These are phyloP conservation scores for Prinia subflava DNA, from an alignment of 2,113 vertebrate genomes.

Conservation along the genomic window DNA sequence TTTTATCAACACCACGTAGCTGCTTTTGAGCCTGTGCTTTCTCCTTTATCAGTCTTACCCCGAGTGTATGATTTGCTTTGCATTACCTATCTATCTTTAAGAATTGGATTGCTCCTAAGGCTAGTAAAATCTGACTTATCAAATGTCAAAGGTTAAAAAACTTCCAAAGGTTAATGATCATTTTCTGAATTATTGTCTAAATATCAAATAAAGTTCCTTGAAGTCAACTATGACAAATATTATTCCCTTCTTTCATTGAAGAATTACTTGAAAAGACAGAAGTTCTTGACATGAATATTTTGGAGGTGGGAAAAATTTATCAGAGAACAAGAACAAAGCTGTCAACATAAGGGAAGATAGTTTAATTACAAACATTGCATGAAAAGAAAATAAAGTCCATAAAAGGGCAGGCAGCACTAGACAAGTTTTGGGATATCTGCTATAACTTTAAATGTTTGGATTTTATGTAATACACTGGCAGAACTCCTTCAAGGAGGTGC, in stretches of 20 bases:
- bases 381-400: background rate
- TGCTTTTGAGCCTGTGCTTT: background rate
- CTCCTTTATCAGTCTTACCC: background rate
- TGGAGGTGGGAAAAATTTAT: background rate
- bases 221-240: background rate
- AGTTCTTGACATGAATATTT: background rate
- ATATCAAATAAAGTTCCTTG: background rate
- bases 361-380: background rate
- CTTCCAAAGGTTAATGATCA: background rate
- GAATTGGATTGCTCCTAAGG: background rate
- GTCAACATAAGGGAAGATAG: background rate
- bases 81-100: background rate
- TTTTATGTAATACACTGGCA: background rate
- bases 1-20: background rate
- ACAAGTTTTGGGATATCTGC: background rate
- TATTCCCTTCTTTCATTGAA: background rate
- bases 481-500: background rate
- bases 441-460: background rate
- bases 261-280: background rate
- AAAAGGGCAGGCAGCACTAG: background rate
- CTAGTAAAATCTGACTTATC: background rate
- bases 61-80: background rate
- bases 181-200: background rate
- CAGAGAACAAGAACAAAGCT: background rate
- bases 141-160: background rate